Base-by-base conservation (phyloP, 2,113 vertebrate species). In the Urocynchramus pylzowi region DNA sequence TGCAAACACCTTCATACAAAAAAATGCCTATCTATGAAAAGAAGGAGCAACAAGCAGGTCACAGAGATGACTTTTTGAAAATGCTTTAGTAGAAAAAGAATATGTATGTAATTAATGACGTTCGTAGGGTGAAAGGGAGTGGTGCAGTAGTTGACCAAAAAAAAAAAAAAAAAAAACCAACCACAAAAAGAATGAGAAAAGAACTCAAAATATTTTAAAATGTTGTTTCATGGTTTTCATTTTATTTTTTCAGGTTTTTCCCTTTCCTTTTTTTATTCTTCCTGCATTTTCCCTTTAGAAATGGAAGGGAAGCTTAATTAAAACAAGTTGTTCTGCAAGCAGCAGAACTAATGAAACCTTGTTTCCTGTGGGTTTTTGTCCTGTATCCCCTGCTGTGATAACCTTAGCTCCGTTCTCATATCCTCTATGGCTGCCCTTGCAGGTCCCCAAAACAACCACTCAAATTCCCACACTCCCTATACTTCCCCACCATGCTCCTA, bases 181-280 rank as follows among this genome's bases (percentile, higher is more conserved):
- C 11, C 14, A 44, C 77, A 68, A 59, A 84, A 79, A 70, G 45
- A 69, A 70, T 33, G 42, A 81, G 33, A 37, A 78, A 94, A 57
- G 9, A 69, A 30, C 1, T 23, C 10, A 76, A 86, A 84, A 87
- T 64, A 85, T 83, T 83, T 82, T 16, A 83, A 82, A 83, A 59
- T 50, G 42, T 57, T 83, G 2, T 47, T 88, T 76, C 12, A 41
- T 23, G 41, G 15, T 0, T 33, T 95, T 91, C 50, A 79, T 90
- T 95, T 87, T 94, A 94, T 97, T 97, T 95, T 92, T 90, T 92
- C 92, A 97, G 94, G 86, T 78, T 95, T 95, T 97, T 93, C 90
- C 90, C 35, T 90, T 97, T 95, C 88, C 57, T 79, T 77, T 86
- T 96, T 88, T 76, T 21, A 67, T 86, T 93, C 35, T 95, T 90